phyloP scores from a whole-genome alignment of 2,113 vertebrate species.

The Pterocles gutturalis region DNA sequence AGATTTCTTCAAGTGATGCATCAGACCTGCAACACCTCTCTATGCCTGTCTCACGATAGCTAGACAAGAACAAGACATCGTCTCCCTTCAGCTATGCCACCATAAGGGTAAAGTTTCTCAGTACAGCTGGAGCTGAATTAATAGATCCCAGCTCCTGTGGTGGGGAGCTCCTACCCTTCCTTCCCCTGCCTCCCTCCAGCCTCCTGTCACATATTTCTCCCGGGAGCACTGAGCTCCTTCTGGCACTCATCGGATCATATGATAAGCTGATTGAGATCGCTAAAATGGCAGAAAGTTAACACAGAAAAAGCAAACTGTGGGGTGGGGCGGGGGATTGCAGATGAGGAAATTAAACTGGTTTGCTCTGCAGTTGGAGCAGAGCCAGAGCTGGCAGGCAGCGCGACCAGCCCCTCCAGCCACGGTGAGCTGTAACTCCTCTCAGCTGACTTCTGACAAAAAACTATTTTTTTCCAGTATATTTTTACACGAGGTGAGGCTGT shows the following conservation, averaged over 20 bases:
- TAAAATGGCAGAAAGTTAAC: conserved; percentile 56
- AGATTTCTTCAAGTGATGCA: neutral
- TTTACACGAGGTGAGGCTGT: neutral
- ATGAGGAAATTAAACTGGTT: conserved; percentile 27
- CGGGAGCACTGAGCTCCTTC: conserved; percentile 15
- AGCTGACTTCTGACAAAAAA: neutral
- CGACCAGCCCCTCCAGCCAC: neutral
- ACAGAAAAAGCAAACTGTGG: neutral
- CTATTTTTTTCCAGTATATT: neutral
- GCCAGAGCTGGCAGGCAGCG: neutral
- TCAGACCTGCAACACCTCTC: neutral
- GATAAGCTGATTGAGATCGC: conserved; percentile 55
- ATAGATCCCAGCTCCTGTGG: conserved; percentile 32
- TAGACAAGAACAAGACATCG: neutral
- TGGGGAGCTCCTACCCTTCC: conserved; percentile 25
- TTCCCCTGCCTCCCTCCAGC: conserved; percentile 49
- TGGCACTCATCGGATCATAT: conserved; percentile 38
- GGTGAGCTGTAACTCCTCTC: neutral
- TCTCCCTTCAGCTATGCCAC: neutral
- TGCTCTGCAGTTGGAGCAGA: neutral
- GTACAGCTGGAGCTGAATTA: conserved; percentile 51
- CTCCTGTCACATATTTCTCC: conserved; percentile 49
- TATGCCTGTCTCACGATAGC: neutral
- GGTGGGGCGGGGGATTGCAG: neutral
- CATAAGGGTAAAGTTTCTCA: neutral